Evolutionary conservation across 1,140 invertebrate genomes (phyloP), one percentile per base, ranked within the genome.

Genomic region (Protaetia brevitarsis): DNA sequence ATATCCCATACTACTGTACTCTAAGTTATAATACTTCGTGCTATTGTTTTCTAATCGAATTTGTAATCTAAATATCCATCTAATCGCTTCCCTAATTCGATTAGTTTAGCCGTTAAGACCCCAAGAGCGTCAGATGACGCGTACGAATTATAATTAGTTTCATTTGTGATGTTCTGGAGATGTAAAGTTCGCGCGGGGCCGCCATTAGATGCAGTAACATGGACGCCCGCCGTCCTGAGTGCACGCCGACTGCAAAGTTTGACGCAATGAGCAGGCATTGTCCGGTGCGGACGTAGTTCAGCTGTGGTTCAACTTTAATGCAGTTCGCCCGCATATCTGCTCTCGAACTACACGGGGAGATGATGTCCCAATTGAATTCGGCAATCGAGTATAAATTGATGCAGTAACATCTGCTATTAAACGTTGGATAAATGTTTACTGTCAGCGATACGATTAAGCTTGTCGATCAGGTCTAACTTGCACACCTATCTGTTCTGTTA

Each of bases 131-230:
- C 19, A 51, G 19, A 6, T 19, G 19, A 21, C 21, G 19, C 19
- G n/a, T n/a, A 51, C 13, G 41, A 51, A 51, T 51, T 51, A 51
- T 51, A 51, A 51, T 51, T 51, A 51, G 41, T 51, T 51, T 51
- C 41, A 19, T 51, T 51, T 51, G 41, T 51, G 41, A 51, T 51
- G 26, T 21, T 11, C 0, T 8, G 34, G n/a, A 13, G 34, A 51
- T 51, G 41, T 23, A 23, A 51, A 51, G 6, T 51, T 51, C 11
- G 4, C 41, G 3, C 1, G 0, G 6, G 26, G 4, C 26, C 26
- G 19, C 41, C 41, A 51, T 51, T 51, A 51, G 19, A 51, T 51
- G 41, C 41, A 51, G 19, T 51, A 51, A 19, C 11, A 23, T 51
- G 8, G 13, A 16, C 11, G 41, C 2, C 26, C 6, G 7, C 26